These are phyloP conservation scores for Cochlearius cochlearius DNA, from an alignment of 2,113 vertebrate species.

Conservation along the genomic window DNA sequence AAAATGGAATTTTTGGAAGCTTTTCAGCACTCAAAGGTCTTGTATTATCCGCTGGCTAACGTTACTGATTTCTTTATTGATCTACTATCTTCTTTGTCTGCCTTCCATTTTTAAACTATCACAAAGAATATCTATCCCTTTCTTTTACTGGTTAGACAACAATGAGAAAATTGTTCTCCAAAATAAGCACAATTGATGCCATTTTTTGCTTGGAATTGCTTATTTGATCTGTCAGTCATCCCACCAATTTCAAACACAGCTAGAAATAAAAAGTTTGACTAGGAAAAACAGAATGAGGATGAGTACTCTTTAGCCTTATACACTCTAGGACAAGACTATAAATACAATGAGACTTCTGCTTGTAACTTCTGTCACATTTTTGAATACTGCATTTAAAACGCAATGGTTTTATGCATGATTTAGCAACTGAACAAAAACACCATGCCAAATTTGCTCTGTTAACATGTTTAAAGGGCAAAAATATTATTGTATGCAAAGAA, in stretches of 20 bases:
- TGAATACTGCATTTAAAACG: not conserved
- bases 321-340: not conserved
- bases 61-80: slow-evolving; percentile 33
- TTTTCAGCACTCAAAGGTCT: not conserved
- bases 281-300: not conserved
- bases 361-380: not conserved
- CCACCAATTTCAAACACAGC: slow-evolving; percentile 1
- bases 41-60: not conserved
- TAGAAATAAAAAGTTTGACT: not conserved
- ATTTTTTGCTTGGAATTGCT: slow-evolving; percentile 3
- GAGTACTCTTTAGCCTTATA: not conserved
- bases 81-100: slow-evolving; percentile 6
- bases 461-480: not conserved
- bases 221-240: slow-evolving; percentile 30
- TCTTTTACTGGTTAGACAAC: slow-evolving; percentile 13
- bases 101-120: slow-evolving; percentile 11
- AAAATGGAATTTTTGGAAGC: slow-evolving; percentile 1
- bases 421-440: not conserved
- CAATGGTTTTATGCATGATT: not conserved
- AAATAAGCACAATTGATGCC: not conserved
- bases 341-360: not conserved
- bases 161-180: slow-evolving; percentile 25
- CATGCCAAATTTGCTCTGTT: not conserved
- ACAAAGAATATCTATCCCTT: not conserved
- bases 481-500: not conserved